Conservation (phyloP, 2,797 vertebrate species). For the Melanotaenia trifasciata region DNA sequence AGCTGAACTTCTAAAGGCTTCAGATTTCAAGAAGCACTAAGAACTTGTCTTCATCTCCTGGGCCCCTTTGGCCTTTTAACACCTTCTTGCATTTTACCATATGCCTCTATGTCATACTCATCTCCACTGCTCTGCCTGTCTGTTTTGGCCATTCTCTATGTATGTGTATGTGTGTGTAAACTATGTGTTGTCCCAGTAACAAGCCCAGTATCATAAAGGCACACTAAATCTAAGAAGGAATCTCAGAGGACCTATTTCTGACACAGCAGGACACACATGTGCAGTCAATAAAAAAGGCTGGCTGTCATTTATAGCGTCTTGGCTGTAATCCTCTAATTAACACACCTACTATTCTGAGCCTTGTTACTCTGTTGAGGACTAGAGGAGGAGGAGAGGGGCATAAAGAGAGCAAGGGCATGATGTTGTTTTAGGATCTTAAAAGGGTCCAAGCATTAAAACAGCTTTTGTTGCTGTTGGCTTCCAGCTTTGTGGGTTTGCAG, state of each 20-base stretch:
- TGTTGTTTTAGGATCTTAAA: slow-evolving; percentile 44
- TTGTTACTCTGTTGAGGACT: slow-evolving; percentile 67
- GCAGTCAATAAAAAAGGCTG: slow-evolving; percentile 65
- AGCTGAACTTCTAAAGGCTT: background rate
- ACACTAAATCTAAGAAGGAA: slow-evolving; percentile 60
- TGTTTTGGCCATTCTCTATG: slow-evolving; percentile 45
- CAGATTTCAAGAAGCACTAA: background rate
- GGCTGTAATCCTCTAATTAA: slow-evolving; percentile 80
- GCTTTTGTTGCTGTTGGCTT: slow-evolving; percentile 41
- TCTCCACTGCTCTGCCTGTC: slow-evolving; percentile 40
- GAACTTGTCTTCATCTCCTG: slow-evolving; percentile 29
- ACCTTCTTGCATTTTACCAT: slow-evolving; percentile 31
- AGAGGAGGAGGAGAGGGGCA: slow-evolving; percentile 26
- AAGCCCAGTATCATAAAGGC: slow-evolving; percentile 64
- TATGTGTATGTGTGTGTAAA: slow-evolving; percentile 60
- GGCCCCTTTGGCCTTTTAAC: slow-evolving; percentile 35
- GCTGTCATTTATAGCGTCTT: slow-evolving; percentile 74
- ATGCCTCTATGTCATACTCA: slow-evolving; percentile 31
- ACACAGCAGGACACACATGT: slow-evolving; percentile 67
- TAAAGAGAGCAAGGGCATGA: slow-evolving; percentile 3
- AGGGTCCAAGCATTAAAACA: slow-evolving; percentile 32
- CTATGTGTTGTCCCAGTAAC: slow-evolving; percentile 63
- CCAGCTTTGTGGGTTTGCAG: slow-evolving; percentile 23
- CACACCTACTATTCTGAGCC: slow-evolving; percentile 77
- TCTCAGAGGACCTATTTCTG: slow-evolving; percentile 75